Percentiles rank a stretch among this genome's conserved stretches.
Evolutionary conservation across 1,140 invertebrate genomes (phyloP).

Genomic region (Trachymyrmex cornetzi): DNA sequence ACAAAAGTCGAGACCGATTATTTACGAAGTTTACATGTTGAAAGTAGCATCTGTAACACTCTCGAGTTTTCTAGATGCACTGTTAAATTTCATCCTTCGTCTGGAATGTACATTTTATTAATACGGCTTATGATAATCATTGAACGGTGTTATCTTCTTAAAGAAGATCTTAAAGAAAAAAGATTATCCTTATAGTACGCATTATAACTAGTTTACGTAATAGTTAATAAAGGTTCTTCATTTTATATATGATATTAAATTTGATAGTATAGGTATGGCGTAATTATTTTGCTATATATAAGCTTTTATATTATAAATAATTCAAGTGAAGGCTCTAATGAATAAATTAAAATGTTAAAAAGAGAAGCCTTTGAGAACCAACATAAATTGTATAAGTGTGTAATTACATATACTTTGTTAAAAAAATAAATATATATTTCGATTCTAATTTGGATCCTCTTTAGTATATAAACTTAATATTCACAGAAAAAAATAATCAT

Average conservation of each 20-base stretch:
- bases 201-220: background rate
- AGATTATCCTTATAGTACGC: background rate
- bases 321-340: too few relatives aligned
- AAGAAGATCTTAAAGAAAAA: background rate
- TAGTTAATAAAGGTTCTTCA: background rate
- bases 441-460: too few relatives aligned
- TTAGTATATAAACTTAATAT: too few relatives aligned
- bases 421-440: too few relatives aligned
- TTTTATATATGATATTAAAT: slow-evolving; percentile 1
- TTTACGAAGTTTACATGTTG: background rate
- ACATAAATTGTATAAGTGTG: too few relatives aligned
- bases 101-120: background rate
- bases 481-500: too few relatives aligned
- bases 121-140: background rate
- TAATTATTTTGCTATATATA: background rate
- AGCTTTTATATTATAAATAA: background rate
- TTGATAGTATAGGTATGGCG: background rate
- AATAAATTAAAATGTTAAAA: too few relatives aligned
- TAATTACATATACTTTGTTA: too few relatives aligned
- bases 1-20: slow-evolving; percentile 6
- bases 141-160: background rate
- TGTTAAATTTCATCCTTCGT: background rate
- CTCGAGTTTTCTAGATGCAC: background rate
- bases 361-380: too few relatives aligned
- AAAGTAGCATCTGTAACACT: background rate